These are phyloP conservation scores for Cladopsammia gracilis DNA, from an alignment of 64 coral and sea anemone genomes.

Conservation along the genomic window DNA sequence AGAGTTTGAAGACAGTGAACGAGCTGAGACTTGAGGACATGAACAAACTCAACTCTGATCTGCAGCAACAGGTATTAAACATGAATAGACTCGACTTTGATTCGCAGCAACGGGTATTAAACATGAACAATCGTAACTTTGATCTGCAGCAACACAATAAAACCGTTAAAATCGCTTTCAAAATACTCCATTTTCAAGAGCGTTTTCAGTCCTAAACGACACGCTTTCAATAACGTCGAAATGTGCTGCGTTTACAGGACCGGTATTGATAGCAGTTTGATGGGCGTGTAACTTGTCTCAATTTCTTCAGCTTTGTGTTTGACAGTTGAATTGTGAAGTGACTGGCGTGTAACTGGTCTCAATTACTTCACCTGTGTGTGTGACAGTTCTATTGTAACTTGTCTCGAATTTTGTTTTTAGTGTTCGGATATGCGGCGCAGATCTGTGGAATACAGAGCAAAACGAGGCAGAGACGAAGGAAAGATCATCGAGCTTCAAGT, in stretches of 20 bases:
- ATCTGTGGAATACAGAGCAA: not conserved
- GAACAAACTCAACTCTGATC: constrained; percentile 52
- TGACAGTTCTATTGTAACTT: not conserved
- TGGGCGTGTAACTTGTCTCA: no score
- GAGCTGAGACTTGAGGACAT: constrained; percentile 75
- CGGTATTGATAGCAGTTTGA: no score
- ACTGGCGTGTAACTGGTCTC: no score
- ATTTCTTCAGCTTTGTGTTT: no score
- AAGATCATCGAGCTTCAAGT: constrained; percentile 18
- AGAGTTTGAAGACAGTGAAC: constrained; percentile 85
- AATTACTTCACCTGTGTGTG: not conserved
- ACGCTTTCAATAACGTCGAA: no score
- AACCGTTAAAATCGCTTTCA: no score
- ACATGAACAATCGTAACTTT: not conserved
- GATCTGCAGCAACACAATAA: constrained; percentile 56
- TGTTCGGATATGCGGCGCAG: not conserved
- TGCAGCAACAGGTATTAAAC: constrained; percentile 53
- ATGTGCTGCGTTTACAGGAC: no score
- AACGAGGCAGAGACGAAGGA: not conserved
- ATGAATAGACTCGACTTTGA: constrained; percentile 1
- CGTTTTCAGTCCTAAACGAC: no score
- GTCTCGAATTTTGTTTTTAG: not conserved
- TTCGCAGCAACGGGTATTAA: constrained; percentile 51
- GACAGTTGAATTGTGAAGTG: no score
- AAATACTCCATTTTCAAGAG: no score